Evolutionary conservation across 1,140 invertebrate genomes (phyloP), one percentile per base, ranked within the genome.

Genomic region (Harpegnathos saltator): DNA sequence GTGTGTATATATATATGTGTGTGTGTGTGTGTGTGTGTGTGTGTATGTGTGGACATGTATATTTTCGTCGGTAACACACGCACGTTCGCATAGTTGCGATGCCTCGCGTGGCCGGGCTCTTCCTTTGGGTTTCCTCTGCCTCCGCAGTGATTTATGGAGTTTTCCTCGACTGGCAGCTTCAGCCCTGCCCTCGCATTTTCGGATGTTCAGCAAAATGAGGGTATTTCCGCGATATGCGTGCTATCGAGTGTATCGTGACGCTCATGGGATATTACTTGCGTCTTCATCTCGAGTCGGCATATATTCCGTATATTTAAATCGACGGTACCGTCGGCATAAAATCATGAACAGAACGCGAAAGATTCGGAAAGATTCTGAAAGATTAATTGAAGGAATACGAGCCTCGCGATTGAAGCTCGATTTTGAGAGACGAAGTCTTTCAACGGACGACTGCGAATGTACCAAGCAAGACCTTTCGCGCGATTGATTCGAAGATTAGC

Each of bases 11-110:
- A n/a, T 52, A 24, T n/a, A 33, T 33, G 5, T 33, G 5, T 33
- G 5, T 33, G 5, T 33, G 5, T 33, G 5, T 33, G 5, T 33
- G 5, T 33, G 5, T 33, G 5, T 33, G 5, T 33, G 5, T 5
- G 5, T 33, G 5, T 33, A 33, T 72, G 14, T 52, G 19, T 24
- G 22, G 50, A 44, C 72, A 65, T 77, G 66, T 83, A 48, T 78
- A 78, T 75, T 69, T 74, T 78, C 58, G 56, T 56, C 14, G 22
- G 50, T 14, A 75, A 59, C 89, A 91, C 87, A 83, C 84, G 87
- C 88, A 87, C 89, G 85, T 92, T 92, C 89, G 89, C 90, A 92
- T 90, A 82, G 89, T 90, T 89, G 85, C 71, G 85, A 84, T 82
- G 38, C 78, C 73, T 66, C 82, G 82, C 82, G 71, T 73, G 72